These are phyloP conservation scores for Ochropacha duplaris DNA, from an alignment of 2,888 invertebrate species.

Conservation along the genomic window DNA sequence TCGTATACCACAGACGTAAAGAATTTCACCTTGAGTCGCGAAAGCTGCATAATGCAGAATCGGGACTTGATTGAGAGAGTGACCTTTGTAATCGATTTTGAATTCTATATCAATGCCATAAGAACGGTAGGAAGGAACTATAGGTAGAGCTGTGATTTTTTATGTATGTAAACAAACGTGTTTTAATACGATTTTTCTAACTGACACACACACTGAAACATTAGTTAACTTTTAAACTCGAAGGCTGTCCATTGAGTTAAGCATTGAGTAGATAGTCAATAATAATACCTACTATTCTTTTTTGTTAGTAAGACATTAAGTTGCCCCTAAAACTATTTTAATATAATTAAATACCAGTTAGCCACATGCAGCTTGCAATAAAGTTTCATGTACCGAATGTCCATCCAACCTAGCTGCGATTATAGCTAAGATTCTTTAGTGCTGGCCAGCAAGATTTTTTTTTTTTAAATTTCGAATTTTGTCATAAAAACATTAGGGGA, in stretches of 20 bases:
- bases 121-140: not conserved
- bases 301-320: too few relatives aligned
- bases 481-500: too few relatives aligned
- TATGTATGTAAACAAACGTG: not conserved
- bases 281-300: too few relatives aligned
- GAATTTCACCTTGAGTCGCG: conserved; percentile 66
- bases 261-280: not conserved
- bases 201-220: not conserved
- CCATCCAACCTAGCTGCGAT: too few relatives aligned
- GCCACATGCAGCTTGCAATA: too few relatives aligned
- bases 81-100: conserved; percentile 4
- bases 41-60: conserved; percentile 47
- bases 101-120: not conserved
- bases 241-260: not conserved
- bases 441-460: too few relatives aligned
- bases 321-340: too few relatives aligned
- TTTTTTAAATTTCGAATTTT: too few relatives aligned
- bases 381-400: too few relatives aligned
- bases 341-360: too few relatives aligned
- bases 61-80: not conserved
- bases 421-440: too few relatives aligned
- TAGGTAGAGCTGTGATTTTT: not conserved
- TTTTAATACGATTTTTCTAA: not conserved
- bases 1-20: conserved; percentile 27
- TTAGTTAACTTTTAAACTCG: not conserved